These are phyloP conservation scores for Callipepla californica DNA, from an alignment of 2,113 vertebrate species.

Conservation along the genomic window DNA sequence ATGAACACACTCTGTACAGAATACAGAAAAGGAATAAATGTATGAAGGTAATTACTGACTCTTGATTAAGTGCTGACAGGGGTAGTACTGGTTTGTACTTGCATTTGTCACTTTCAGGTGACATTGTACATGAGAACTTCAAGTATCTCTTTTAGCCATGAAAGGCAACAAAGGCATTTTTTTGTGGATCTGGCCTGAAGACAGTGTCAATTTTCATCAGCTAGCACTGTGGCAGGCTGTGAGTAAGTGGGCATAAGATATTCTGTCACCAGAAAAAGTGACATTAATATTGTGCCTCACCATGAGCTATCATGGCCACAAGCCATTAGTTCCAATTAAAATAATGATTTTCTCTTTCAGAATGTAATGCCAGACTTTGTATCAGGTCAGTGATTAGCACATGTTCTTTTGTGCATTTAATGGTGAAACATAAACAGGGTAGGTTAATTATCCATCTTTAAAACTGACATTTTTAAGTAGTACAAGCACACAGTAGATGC, in stretches of 20 bases:
- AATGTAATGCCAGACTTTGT: conserved; percentile 33
- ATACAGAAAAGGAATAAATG: neutral
- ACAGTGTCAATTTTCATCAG: neutral
- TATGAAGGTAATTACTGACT: conserved; percentile 5
- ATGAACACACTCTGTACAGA: neutral
- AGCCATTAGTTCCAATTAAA: conserved; percentile 75
- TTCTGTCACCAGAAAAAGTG: conserved; percentile 51
- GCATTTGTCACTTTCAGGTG: conserved; percentile 44
- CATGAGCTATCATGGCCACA: conserved; percentile 61
- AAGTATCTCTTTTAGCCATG: neutral
- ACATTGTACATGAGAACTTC: conserved; percentile 15
- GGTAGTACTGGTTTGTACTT: neutral
- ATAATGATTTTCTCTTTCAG: conserved; percentile 70
- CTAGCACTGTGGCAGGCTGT: neutral
- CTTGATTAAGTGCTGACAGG: conserved; percentile 11
- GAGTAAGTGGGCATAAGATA: conserved; percentile 43
- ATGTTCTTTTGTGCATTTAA: conserved; percentile 58
- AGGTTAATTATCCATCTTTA: conserved; percentile 52
- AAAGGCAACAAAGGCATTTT: conserved; percentile 23
- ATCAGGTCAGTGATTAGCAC: conserved; percentile 57
- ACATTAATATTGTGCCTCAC: conserved; percentile 65
- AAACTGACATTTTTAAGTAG: conserved; percentile 25
- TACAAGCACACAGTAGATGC: neutral
- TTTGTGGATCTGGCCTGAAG: conserved; percentile 37
- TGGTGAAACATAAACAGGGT: conserved; percentile 55